These are phyloP conservation scores for Pocillopora damicornis DNA, from an alignment of 64 coral and sea anemone genomes.

Conservation along the genomic window DNA sequence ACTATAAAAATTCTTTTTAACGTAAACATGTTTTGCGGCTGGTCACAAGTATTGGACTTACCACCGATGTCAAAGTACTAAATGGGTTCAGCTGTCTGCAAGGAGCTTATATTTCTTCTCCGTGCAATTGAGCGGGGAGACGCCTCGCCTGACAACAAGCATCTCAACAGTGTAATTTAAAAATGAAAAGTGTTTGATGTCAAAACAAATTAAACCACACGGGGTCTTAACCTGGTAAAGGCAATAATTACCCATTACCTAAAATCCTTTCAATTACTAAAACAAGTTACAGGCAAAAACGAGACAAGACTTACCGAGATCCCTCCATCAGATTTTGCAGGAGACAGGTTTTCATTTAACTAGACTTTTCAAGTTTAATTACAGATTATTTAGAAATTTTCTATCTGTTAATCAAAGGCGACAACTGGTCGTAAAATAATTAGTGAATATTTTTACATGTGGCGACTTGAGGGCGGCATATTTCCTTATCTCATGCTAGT, in stretches of 20 bases:
- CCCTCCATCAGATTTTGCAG: background rate
- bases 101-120: too few relatives aligned
- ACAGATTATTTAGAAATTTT: background rate
- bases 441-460: background rate
- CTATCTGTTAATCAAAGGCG: background rate
- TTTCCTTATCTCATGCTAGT: background rate
- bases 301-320: background rate
- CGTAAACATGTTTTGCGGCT: too few relatives aligned
- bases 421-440: background rate
- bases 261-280: background rate
- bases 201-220: slow-evolving; percentile 3
- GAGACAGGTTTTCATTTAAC: too few relatives aligned
- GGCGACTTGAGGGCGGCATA: background rate
- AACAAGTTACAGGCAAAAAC: background rate
- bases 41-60: too few relatives aligned
- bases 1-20: too few relatives aligned
- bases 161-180: background rate
- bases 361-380: too few relatives aligned
- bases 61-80: too few relatives aligned
- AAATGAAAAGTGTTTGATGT: background rate
- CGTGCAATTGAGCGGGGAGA: too few relatives aligned
- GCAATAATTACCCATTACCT: background rate
- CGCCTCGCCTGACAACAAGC: too few relatives aligned
- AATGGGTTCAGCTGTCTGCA: too few relatives aligned
- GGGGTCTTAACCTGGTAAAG: background rate